Percentiles rank a stretch among this genome's conserved stretches.
phyloP scores from a whole-genome alignment of 2,113 vertebrate species.

The Calyptomena viridis region DNA sequence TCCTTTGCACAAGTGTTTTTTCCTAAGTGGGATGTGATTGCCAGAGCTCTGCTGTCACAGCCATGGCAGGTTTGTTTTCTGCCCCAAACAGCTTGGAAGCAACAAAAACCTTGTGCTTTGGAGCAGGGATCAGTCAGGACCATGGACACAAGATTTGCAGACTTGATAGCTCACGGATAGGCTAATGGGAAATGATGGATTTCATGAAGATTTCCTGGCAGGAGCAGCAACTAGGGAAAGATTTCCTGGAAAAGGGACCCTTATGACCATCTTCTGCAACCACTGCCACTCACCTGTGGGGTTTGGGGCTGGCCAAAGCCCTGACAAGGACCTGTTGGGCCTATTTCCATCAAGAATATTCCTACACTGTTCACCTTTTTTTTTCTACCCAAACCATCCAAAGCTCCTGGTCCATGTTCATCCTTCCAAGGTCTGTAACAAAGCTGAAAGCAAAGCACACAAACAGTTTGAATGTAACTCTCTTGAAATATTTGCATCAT shows the following conservation, averaged over 20 bases:
- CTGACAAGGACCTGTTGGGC: neutral
- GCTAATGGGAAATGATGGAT: neutral
- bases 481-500: neutral
- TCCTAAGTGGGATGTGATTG: neutral
- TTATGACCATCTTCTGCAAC: rapidly evolving
- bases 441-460: neutral
- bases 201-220: neutral
- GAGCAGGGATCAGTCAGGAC: neutral
- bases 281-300: neutral
- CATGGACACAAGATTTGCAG: rapidly evolving
- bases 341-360: neutral
- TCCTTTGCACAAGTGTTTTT: neutral
- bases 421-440: rapidly evolving
- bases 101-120: too few species aligned
- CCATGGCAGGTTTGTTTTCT: rapidly evolving
- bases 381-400: neutral
- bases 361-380: neutral
- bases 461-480: neutral
- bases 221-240: neutral
- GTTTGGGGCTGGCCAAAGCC: neutral
- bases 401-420: rapidly evolving
- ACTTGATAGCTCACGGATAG: rapidly evolving
- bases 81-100: neutral
- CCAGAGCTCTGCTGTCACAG: neutral
- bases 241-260: neutral